These are phyloP conservation scores for Sarcoramphus papa DNA, from an alignment of 2,797 vertebrate species.

Conservation along the genomic window DNA sequence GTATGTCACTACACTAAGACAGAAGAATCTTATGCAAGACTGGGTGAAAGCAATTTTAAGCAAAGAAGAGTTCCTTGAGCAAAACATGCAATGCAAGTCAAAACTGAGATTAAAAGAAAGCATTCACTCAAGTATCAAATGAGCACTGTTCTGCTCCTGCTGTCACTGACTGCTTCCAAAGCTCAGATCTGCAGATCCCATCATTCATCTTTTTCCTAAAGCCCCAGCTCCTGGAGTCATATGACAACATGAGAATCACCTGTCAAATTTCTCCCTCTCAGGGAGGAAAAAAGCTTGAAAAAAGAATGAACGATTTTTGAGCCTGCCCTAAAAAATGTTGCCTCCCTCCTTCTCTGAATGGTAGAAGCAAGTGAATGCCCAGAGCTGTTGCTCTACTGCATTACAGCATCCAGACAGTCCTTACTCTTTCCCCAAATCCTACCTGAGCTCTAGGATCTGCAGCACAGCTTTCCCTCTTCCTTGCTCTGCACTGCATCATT, in stretches of 20 bases:
- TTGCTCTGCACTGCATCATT: slow-evolving; percentile 32
- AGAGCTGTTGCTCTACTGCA: not conserved
- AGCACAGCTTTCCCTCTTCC: slow-evolving; percentile 34
- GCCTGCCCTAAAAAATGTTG: not conserved
- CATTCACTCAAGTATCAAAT: not conserved
- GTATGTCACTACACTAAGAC: not conserved
- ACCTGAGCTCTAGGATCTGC: slow-evolving; percentile 24
- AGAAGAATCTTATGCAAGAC: not conserved
- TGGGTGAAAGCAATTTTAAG: not conserved
- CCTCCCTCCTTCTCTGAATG: not conserved
- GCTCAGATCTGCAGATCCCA: not conserved
- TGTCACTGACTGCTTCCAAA: not conserved
- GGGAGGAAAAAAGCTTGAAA: not conserved
- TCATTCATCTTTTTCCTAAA: not conserved
- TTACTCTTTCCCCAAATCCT: not conserved
- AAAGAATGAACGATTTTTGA: not conserved
- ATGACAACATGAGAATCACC: not conserved
- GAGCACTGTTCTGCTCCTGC: not conserved
- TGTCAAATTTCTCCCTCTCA: not conserved
- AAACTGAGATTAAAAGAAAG: not conserved
- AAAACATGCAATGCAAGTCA: not conserved
- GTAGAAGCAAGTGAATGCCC: not conserved
- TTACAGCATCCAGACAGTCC: not conserved
- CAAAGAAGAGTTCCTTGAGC: not conserved
- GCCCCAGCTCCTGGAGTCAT: not conserved